phyloP scores from a whole-genome alignment of 2,113 vertebrate species.

The Sinocyclocheilus grahami region DNA sequence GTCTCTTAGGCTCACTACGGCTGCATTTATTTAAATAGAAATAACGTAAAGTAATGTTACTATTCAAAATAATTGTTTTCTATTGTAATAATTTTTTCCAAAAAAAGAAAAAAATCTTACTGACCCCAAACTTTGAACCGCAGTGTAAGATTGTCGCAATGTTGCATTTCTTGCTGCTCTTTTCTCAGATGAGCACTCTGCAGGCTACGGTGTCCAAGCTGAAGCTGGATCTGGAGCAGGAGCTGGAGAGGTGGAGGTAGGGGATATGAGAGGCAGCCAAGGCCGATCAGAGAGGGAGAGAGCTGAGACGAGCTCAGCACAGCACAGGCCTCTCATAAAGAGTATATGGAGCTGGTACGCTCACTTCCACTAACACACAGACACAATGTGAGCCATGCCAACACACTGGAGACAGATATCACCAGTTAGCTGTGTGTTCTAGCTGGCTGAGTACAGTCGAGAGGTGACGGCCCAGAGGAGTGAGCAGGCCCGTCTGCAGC shows the following conservation, averaged over 20 bases:
- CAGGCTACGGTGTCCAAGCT: slow-evolving; percentile 59
- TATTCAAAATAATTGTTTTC: no score
- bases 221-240: slow-evolving; percentile 63
- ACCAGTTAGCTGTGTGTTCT: slow-evolving; percentile 21
- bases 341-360: slow-evolving; percentile 67
- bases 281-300: slow-evolving; percentile 57
- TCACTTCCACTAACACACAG: neutral
- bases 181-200: slow-evolving; percentile 57
- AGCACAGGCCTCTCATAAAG: slow-evolving; percentile 61
- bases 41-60: no score
- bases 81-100: no score
- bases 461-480: slow-evolving; percentile 65
- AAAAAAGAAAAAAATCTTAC: no score
- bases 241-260: slow-evolving; percentile 47
- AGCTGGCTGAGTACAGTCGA: slow-evolving; percentile 52
- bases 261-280: slow-evolving; percentile 46
- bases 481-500: slow-evolving; percentile 61
- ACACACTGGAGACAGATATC: neutral
- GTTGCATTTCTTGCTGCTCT: neutral
- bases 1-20: no score
- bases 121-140: neutral
- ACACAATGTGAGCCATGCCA: neutral
- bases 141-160: neutral
- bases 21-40: no score
- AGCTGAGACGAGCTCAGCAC: slow-evolving; percentile 60